These are phyloP conservation scores for Gortyna flavago DNA, from an alignment of 2,888 invertebrate genomes.

Conservation along the genomic window DNA sequence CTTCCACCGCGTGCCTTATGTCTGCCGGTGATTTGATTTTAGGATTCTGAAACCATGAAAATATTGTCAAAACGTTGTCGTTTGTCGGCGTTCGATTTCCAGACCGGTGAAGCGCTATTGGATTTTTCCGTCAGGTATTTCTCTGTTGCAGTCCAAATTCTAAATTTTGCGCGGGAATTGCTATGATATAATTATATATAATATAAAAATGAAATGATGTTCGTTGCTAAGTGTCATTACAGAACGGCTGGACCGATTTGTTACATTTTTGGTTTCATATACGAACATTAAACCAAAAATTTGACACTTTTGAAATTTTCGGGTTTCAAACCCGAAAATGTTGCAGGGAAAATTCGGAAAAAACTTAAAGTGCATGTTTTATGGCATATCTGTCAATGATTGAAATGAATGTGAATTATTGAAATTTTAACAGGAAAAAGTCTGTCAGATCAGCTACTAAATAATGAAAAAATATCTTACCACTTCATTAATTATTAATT, in stretches of 20 bases:
- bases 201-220: too few species aligned
- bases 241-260: too few species aligned
- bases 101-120: not conserved
- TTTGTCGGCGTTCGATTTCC: not conserved
- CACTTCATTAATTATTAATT: constrained; percentile 62
- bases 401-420: not conserved
- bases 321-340: too few species aligned
- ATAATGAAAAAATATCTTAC: constrained; percentile 47
- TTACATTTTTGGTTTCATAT: too few species aligned
- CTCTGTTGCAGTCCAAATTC: too few species aligned
- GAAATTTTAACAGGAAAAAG: not conserved
- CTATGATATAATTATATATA: not conserved
- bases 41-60: constrained; percentile 61
- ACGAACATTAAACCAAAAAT: too few species aligned
- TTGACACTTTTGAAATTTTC: too few species aligned
- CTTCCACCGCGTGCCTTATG: constrained; percentile 63
- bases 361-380: not conserved
- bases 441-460: not conserved
- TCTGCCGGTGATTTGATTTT: constrained; percentile 63
- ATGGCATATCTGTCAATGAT: not conserved
- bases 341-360: too few species aligned
- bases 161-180: not conserved
- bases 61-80: not conserved
- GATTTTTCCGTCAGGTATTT: not conserved
- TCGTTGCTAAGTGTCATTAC: too few species aligned